Base-by-base conservation (phyloP, 2,797 vertebrate genomes). In the Sebastes nivosus region DNA sequence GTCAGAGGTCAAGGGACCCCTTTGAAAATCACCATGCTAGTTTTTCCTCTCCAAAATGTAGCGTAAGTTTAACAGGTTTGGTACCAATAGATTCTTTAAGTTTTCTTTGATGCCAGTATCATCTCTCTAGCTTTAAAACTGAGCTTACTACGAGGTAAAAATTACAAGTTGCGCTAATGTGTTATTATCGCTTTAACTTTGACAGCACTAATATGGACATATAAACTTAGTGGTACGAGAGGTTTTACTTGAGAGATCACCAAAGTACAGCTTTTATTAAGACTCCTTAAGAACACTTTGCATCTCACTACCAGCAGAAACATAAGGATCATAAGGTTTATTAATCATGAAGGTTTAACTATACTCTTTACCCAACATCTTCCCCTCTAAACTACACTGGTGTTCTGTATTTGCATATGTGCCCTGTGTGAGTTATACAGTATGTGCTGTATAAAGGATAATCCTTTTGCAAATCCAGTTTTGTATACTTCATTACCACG, bases 401-500 rank as follows among this genome's bases (percentile, higher is more conserved):
- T 18, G 29, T 63, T 38, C 32, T 68, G 25, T 16, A 14, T 38
- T 70, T 72, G 7, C 61, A 6, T 77, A 42, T 72, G 27, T 76
- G 14, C 25, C 14, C 57, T 38, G 25, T 24, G 34, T 73, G 13
- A 36, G 36, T 30, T 63, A 38, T 38, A 32, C 30, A 18, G 7
- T 29, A 27, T 22, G 8, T 29, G 16, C 7, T 66, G 9, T 52
- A 5, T 5, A 78, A 71, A 29, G 10, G 2, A n/a, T 32, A 32
- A 75, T n/a, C 29, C 16, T 50, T 71, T 79, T 87, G 85, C 77
- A 92, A 91, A 89, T 87, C 27, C 16, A 72, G 50, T 32, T 92
- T 89, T 89, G 83, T 80, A 89, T 89, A 69, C 8, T 75, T 83
- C 18, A 79, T 79, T 78, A 59, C 16, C 75, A 84, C 65, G 36